A percentile compares a stretch with the other conserved stretches of the same genome.
Conservation (phyloP, 1,140 invertebrate genomes). For the Leptinotarsa lineolata region DNA sequence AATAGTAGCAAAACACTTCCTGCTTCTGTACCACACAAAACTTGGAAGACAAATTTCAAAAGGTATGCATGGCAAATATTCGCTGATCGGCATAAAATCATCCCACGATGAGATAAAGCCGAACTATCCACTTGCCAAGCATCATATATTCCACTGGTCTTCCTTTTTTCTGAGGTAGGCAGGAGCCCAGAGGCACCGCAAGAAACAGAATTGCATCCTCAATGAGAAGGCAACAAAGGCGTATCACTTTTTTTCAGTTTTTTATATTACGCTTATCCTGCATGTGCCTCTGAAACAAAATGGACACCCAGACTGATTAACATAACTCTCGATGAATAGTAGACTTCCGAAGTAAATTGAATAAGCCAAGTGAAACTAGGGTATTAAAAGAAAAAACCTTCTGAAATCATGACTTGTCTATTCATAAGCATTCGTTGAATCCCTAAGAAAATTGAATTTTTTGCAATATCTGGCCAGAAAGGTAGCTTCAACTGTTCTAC, state of each 20-base stretch:
- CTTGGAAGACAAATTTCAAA: conserved; percentile 3
- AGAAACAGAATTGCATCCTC: conserved; percentile 53
- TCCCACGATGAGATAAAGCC: neutral
- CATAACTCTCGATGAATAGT: no score
- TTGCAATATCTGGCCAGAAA: no score
- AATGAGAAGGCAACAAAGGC: conserved; percentile 54
- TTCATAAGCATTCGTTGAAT: no score
- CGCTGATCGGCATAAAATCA: neutral
- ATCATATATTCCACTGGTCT: neutral
- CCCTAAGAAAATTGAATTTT: no score
- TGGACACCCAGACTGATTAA: conserved; percentile 67
- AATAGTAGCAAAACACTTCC: conserved; percentile 30
- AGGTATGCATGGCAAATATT: neutral
- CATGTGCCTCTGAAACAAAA: conserved; percentile 80
- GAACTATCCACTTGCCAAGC: neutral
- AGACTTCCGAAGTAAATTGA: no score
- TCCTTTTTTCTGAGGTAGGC: conserved; percentile 30
- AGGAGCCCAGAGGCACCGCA: conserved; percentile 55
- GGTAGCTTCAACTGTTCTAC: no score
- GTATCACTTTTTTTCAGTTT: conserved; percentile 20
- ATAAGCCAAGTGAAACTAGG: no score
- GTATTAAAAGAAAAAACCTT: no score
- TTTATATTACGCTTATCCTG: conserved; percentile 60
- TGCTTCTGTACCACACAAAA: conserved; percentile 21
- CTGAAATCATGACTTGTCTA: no score